Evolutionary conservation across 2,888 invertebrate genomes (phyloP).

Genomic region (Exephanes ischioxanthus): DNA sequence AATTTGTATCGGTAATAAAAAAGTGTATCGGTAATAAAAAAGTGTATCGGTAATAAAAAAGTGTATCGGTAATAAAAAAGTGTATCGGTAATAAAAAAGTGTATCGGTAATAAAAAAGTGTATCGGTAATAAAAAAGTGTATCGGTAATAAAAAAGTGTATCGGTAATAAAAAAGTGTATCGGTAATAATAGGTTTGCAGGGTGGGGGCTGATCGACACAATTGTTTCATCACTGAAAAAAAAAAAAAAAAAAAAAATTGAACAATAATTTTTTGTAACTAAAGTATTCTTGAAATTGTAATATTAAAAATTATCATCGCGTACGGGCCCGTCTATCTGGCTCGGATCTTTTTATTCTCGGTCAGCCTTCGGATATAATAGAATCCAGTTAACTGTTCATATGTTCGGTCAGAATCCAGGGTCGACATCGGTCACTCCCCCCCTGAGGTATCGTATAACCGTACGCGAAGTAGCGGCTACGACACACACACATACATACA

Average conservation of each 20-base stretch:
- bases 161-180: too few species aligned
- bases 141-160: too few species aligned
- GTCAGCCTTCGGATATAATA: slow-evolving; percentile 16
- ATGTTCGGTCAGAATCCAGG: slow-evolving; percentile 21
- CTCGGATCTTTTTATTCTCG: not conserved
- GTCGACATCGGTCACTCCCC: slow-evolving; percentile 19
- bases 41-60: too few species aligned
- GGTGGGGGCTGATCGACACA: too few species aligned
- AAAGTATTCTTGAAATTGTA: not conserved
- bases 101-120: too few species aligned
- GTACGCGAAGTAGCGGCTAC: not conserved
- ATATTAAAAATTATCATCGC: not conserved
- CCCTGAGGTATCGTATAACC: slow-evolving; percentile 31
- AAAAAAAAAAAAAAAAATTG: too few species aligned
- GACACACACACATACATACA: too few species aligned
- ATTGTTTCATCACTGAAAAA: too few species aligned
- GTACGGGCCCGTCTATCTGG: slow-evolving; percentile 1
- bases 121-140: too few species aligned
- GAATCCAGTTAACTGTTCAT: slow-evolving; percentile 20
- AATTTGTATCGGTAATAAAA: not conserved
- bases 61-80: too few species aligned
- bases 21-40: not conserved
- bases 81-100: too few species aligned
- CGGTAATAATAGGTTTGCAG: not conserved
- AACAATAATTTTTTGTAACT: too few species aligned